These are phyloP conservation scores for Todus mexicanus DNA, from an alignment of 2,797 vertebrate species.

Conservation along the genomic window DNA sequence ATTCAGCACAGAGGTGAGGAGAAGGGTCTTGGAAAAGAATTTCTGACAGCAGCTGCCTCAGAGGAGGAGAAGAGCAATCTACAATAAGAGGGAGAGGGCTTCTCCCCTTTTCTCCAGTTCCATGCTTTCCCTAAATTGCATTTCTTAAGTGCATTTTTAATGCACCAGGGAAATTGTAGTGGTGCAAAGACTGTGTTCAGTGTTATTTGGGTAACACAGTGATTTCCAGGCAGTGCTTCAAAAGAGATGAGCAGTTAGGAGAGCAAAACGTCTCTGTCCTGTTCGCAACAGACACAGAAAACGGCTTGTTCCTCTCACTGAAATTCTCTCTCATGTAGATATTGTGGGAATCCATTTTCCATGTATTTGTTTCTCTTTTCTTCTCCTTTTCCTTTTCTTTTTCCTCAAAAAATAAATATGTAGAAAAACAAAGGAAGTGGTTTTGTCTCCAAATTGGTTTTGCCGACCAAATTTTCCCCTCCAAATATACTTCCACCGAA, in stretches of 20 bases:
- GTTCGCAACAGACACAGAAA: neutral
- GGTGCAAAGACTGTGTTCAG: neutral
- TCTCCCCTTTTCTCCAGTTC: neutral
- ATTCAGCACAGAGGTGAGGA: neutral
- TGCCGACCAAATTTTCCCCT: neutral
- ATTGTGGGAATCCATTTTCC: no score
- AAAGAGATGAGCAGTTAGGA: neutral
- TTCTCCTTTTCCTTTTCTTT: neutral
- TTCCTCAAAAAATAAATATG: neutral
- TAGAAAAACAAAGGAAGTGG: neutral
- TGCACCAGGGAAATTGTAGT: neutral
- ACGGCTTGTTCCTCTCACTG: neutral
- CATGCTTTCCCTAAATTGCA: neutral
- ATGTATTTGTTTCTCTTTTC: neutral
- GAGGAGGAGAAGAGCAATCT: neutral
- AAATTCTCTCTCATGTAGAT: neutral
- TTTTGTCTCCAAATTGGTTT: neutral
- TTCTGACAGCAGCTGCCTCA: slow-evolving; percentile 29
- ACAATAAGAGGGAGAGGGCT: neutral
- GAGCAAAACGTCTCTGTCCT: neutral
- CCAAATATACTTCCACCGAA: no score
- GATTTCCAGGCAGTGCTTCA: neutral
- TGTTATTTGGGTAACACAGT: neutral
- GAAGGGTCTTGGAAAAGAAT: slow-evolving; percentile 22
- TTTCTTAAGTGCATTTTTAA: slow-evolving; percentile 11